Evolutionary conservation across 2,797 vertebrate species (phyloP), one percentile per base, ranked within the genome.

Genomic region (Neosilurus hyrtlii): DNA sequence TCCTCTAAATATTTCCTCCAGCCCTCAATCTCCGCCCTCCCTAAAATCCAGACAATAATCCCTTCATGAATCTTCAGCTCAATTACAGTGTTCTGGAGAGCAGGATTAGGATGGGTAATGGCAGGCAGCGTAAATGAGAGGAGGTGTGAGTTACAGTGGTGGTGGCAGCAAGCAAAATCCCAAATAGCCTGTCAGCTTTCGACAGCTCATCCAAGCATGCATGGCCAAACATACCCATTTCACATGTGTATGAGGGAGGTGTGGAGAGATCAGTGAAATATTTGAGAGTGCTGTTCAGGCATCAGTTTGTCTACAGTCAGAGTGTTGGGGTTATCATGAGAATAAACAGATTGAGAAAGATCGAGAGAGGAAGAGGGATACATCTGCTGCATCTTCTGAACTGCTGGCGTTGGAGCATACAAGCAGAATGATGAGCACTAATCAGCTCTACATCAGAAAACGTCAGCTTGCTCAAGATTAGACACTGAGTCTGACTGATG

Each of bases 1-100:
- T 86, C 49, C 57, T 37, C 37, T 51, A 24, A 71, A 90, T 88
- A 92, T 92, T 91, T 91, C 86, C 86, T 85, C 87, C 15, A 77
- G 63, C 80, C 77, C 77, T 81, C 71, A 26, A 59, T 74, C 80
- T 61, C 71, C 52, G 54, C 59, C 35, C 91, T 90, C 88, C 90
- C 90, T 84, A 89, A 91, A 91, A 86, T 93, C 92, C 93, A 90
- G 92, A 91, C 85, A 86, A 89, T 94, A 94, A 94, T 94, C 93
- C 93, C 91, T 91, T 90, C 91, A 93, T 79, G 91, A 89, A 80
- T 87, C 79, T 68, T 90, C 91, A 70, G 90, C 91, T 94, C 93
- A 94, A 93, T 94, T 95, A 94, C 90, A 92, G 92, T 90, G 92
- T 93, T 93, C 91, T 91, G 93, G 89, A 92, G 92, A 91, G 93